Base-by-base conservation (phyloP, 35 echinoderm and acorn worm species). In the Apostichopus japonicus region DNA sequence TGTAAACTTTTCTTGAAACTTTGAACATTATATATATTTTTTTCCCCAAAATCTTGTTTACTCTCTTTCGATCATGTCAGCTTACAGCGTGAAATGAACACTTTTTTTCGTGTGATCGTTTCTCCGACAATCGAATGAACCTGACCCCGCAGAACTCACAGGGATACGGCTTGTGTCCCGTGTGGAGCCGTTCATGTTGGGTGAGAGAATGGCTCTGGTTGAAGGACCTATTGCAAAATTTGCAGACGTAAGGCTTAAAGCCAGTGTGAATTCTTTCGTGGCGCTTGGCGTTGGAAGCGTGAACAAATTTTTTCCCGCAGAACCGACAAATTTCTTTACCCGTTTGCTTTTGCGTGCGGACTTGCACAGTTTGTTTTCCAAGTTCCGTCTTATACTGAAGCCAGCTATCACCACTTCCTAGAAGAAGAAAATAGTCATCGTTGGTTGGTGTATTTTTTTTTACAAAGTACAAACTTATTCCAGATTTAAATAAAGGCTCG, bases 141-240 rank as follows among this genome's bases (percentile, higher is more conserved):
- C 59, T 25, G 33, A 55, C 54, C 1, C 79, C 87, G 65, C 94
- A 95, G 25, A 92, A 51, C 11, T 70, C 15, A 54, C 94, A 95
- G 6, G 67, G 44, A 23, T 56, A 94, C 7, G 87, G 86, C 53
- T 82, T 90, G n/a, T 79, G 55, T 15, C 87, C 71, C 77, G 86
- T 56, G 71, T 94, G 86, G 21, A 77, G 22, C 9, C 93, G 25
- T 15, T 65, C 76, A 70, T 94, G 87, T 24, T 54, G 19, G 5
- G 8, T 67, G 10, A 94, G 77, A 6, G 23, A 61, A 53, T 65
- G 16, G 14, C 56, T 55, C 65, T 90, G 23, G 15, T 56, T 65
- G 24, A 87, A 90, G 11, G 21, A 54, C 5, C 58, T 80, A 13
- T 57, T 65, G 78, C 87, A 90, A 33, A 72, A 90, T 56, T 70